phyloP scores from a whole-genome alignment of 2,888 invertebrate genomes.

The Harpagoxenus sublaevis region DNA sequence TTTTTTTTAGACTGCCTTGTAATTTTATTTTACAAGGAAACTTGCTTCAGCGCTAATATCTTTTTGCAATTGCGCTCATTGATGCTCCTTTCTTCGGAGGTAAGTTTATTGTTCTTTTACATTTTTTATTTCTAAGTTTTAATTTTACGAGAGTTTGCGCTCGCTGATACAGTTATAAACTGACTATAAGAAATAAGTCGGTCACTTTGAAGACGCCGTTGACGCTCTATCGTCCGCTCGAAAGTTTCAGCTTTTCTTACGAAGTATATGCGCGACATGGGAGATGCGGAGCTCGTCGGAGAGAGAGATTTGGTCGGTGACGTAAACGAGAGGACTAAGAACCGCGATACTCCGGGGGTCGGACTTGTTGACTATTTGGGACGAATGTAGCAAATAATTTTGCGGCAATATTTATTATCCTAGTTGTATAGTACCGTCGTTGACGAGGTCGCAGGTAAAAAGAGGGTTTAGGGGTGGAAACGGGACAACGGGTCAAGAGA shows the following conservation, averaged over 20 bases:
- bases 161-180: background rate
- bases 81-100: background rate
- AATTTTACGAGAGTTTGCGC: constrained; percentile 6
- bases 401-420: constrained; percentile 83
- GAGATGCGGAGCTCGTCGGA: background rate
- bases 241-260: background rate
- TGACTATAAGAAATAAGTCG: background rate
- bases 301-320: background rate
- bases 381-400: constrained; percentile 79
- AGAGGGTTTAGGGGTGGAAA: constrained; percentile 41
- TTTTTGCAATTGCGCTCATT: background rate
- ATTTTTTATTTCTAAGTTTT: background rate
- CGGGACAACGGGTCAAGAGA: constrained; percentile 32
- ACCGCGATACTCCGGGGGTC: constrained; percentile 66
- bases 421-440: constrained; percentile 79
- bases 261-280: background rate
- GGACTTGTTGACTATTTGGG: constrained; percentile 78
- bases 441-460: constrained; percentile 61
- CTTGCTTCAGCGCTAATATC: background rate
- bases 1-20: background rate
- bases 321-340: background rate
- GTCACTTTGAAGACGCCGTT: background rate
- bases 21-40: background rate
- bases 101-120: background rate
- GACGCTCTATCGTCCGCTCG: constrained; percentile 8